Evolutionary conservation across 2,113 vertebrate species (phyloP), one percentile per base, ranked within the genome.

Genomic region (Tretioscincus oriximinensis): DNA sequence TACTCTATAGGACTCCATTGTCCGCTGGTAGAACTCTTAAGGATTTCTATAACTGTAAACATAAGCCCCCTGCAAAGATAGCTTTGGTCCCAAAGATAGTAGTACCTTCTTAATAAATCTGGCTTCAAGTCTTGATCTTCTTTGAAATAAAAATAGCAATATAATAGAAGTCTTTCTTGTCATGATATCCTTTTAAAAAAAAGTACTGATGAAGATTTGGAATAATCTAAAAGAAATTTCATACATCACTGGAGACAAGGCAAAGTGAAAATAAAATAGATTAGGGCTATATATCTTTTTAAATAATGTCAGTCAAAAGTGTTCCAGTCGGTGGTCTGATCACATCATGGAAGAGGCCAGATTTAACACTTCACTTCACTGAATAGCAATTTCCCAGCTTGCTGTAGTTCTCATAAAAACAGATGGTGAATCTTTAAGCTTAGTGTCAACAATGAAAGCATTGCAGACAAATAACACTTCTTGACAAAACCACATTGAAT

Each of bases 301-400:
- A 92, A n/a, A 92, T 90, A 91, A 89, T 73, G 82, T 91, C 88
- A 90, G 84, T 81, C 73, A 74, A 86, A 92, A 88, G 67, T 63
- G 45, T 88, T 93, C 88, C 83, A 88, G 85, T 86, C 83, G 84
- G 78, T 84, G 82, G 76, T 82, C 85, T 85, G 86, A 92, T 88
- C 24, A 72, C 10, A 88, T 75, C 69, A 76, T 22, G 81, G 86
- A 86, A 81, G 84, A 93, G 82, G 84, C 82, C 81, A 92, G 88
- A 94, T 92, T 94, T 90, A 91, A 86, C 91, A 90, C 87, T 86
- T 91, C 91, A 93, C 87, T 94, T 93, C 91, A 91, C 88, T 81
- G 83, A 93, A 86, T 90, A 93, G 89, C 88, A 90, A 84, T 89
- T 89, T 89, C 60, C 69, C 78, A 83, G 87, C 88, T 90, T 85